Percentiles rank a stretch among this genome's conserved stretches.
Evolutionary conservation across 2,113 vertebrate genomes (phyloP).

Genomic region (Actenoides hombroni): DNA sequence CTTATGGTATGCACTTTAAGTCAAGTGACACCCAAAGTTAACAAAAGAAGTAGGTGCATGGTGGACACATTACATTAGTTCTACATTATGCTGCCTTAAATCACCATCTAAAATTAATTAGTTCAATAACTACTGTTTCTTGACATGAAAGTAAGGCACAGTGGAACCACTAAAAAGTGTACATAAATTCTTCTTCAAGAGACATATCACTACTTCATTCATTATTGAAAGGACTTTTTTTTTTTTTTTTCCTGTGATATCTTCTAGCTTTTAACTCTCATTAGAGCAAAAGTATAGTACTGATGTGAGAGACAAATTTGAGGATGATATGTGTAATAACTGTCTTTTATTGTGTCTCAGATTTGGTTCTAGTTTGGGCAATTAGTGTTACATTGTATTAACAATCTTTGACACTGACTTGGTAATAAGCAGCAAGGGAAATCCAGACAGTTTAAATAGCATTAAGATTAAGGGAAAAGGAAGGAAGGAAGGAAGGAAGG

Average conservation of each 20-base stretch:
- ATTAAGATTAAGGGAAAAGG: fast-evolving
- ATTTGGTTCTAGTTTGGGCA: neutral
- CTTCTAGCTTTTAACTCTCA: neutral
- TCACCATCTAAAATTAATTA: neutral
- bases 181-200: neutral
- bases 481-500: no score
- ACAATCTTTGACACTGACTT: neutral
- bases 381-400: neutral
- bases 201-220: neutral
- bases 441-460: neutral
- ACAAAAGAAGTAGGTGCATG: neutral
- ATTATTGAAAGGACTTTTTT: neutral
- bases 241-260: neutral
- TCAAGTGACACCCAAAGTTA: neutral
- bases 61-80: neutral
- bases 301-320: neutral
- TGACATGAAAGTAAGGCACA: neutral
- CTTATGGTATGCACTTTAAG: neutral
- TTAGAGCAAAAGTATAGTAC: neutral
- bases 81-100: neutral
- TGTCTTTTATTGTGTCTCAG: neutral
- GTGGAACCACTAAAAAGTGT: neutral
- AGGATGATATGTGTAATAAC: neutral
- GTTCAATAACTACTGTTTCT: neutral
- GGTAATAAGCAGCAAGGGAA: neutral